Evolutionary conservation across 2,797 vertebrate genomes (phyloP), one percentile per base, ranked within the genome.

Genomic region (Rhodeus uyekii): DNA sequence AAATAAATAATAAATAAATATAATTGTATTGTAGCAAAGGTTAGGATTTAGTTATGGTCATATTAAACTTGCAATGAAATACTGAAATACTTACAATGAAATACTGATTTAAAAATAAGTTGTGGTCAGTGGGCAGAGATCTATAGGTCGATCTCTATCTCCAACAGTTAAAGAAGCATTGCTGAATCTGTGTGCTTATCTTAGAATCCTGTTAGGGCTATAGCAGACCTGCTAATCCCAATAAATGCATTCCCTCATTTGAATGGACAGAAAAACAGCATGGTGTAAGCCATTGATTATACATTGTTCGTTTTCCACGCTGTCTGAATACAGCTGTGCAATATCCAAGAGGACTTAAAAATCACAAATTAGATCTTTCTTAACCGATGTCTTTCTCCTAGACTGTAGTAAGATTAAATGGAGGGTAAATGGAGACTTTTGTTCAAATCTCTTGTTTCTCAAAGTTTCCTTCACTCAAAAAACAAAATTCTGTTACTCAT

Each of bases 241-340:
- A 84, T 81, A 72, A 77, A 87, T 76, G 42, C 58, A 81, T 36
- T 67, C 71, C 83, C 63, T 74, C 63, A 76, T 76, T 83, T 83
- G 76, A 78, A 81, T 55, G 68, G 36, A 64, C 24, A 64, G 32
- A n/a, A 63, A 42, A 58, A 74, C 34, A 79, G 76, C 82, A n/a
- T 74, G 44, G 82, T 42, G 76, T 48, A 44, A 42, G 27, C 61
- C 55, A 38, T 46, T 72, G 68, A 85, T 77, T 76, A 65, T 65
- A 72, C 36, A 72, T 69, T 85, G 73, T 84, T 42, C 64, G 48
- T 39, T 76, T 76, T 58, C 72, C 36, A 16, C 8, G 22, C 27
- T 46, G 72, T 55, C 50, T 82, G 80, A 39, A 68, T 76, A 36
- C 32, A 76, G 36, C 61, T 34, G 61, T 19, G 48, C 61, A 12